Evolutionary conservation across 1,140 invertebrate species (phyloP), one percentile per base, ranked within the genome.

Genomic region (Dinothrombium tinctorium): DNA sequence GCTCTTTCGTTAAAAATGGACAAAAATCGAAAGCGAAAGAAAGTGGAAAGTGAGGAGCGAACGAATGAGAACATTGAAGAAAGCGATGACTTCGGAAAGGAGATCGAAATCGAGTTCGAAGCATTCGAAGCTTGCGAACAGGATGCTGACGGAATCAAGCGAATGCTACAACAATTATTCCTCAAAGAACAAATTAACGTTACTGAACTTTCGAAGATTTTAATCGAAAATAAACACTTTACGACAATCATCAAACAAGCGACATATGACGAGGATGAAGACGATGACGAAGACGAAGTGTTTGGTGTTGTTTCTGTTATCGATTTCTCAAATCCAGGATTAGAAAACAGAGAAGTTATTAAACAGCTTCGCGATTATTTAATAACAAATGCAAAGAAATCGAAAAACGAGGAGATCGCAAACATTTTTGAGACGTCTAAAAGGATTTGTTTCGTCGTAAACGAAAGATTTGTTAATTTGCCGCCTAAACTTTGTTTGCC

Each of bases 401-500:
- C 20, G 4, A 36, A 36, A 36, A 36, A 36, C 9, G 12, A 9
- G 4, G 33, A 20, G n/a, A 36, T 36, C n/a, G 33, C 20, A 36
- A 21, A 21, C 20, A 5, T 36, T 5, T 20, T 36, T 7, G 12
- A 36, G 23, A 22, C 12, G n/a, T 19, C 17, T 7, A 21, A 6
- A n/a, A 33, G 20, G 33, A 36, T 22, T 22, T 19, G 9, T 21
- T 36, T 19, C 19, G 23, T 36, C 7, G 14, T 36, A 9, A 36
- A 36, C 14, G 17, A 21, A 8, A 21, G 33, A 36, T 36, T 36
- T 21, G 33, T 36, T n/a, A 36, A 36, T 36, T 21, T 36, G 17
- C 19, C 12, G 8, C 23, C 19, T 19, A 19, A 21, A 21, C n/a
- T 36, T 15, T 12, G 19, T 36, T 12, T 36, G 20, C 33, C 33